A percentile compares a stretch with the other conserved stretches of the same genome.
These are phyloP conservation scores for Pseudomugil gertrudae DNA, from an alignment of 2,797 vertebrate genomes.

Conservation along the genomic window DNA sequence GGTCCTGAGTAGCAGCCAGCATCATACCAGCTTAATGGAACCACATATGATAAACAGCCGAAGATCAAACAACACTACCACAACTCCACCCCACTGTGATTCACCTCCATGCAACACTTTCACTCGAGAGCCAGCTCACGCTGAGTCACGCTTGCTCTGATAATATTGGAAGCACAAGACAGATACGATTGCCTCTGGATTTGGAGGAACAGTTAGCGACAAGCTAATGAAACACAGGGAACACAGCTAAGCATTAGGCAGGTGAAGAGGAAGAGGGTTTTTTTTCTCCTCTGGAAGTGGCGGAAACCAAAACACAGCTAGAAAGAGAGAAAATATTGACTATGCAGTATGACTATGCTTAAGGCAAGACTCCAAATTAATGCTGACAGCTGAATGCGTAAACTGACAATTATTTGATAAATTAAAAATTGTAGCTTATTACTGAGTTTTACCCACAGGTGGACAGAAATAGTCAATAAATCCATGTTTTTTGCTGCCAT, in stretches of 20 bases:
- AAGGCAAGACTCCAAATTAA: slow-evolving; percentile 17
- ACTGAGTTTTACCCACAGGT: neutral
- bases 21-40: slow-evolving; percentile 56
- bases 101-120: slow-evolving; percentile 44
- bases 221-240: neutral
- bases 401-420: neutral
- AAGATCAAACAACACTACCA: slow-evolving; percentile 27
- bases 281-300: neutral
- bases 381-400: slow-evolving; percentile 6
- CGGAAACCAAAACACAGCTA: slow-evolving; percentile 7
- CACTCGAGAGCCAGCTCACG: slow-evolving; percentile 42
- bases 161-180: slow-evolving; percentile 42
- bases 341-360: neutral
- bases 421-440: neutral
- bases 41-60: slow-evolving; percentile 47
- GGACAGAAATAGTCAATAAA: neutral
- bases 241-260: neutral
- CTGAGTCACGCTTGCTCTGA: slow-evolving; percentile 46
- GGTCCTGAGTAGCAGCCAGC: slow-evolving; percentile 47
- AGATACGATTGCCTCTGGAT: neutral
- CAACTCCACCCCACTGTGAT: slow-evolving; percentile 44
- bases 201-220: neutral
- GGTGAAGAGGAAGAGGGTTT: neutral
- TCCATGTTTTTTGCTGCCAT: neutral
- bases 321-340: neutral